Percentiles rank a stretch among this genome's conserved stretches.
Evolutionary conservation across 2,113 vertebrate genomes (phyloP).

Genomic region (Tragelaphus scriptus): DNA sequence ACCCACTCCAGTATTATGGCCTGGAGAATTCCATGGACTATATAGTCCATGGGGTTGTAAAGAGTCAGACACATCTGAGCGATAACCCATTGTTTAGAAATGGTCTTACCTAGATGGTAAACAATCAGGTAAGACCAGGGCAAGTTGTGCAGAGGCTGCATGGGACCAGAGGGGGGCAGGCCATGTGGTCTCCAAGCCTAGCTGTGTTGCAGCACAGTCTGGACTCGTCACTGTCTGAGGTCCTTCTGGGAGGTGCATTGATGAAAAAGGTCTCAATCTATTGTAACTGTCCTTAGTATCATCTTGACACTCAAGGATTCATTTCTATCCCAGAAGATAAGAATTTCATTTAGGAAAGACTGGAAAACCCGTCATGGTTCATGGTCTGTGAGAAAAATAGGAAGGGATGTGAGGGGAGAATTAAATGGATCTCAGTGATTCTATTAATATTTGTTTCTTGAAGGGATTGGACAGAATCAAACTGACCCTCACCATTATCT

Average conservation of each 20-base stretch:
- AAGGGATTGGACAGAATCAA: not conserved
- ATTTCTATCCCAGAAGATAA: not conserved
- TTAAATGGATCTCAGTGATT: not conserved
- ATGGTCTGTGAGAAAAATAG: not conserved
- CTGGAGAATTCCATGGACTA: not conserved
- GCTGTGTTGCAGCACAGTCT: not conserved
- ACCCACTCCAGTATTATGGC: not conserved
- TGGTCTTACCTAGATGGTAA: fast-evolving
- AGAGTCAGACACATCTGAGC: fast-evolving
- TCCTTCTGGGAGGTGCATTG: not conserved
- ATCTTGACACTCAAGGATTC: not conserved
- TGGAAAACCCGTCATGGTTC: not conserved
- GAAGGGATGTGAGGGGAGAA: not conserved
- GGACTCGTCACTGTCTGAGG: not conserved
- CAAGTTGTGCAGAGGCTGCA: not conserved
- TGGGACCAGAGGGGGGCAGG: not conserved
- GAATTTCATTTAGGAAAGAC: not conserved
- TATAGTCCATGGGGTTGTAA: not conserved
- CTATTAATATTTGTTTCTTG: not conserved
- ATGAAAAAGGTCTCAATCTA: not conserved
- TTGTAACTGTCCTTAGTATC: not conserved
- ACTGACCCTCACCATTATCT: not conserved
- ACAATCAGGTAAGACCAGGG: not conserved
- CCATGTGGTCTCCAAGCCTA: not conserved
- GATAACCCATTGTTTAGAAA: not conserved